Base-by-base conservation (phyloP, 1,140 invertebrate species). In the Drosophila murphyi region DNA sequence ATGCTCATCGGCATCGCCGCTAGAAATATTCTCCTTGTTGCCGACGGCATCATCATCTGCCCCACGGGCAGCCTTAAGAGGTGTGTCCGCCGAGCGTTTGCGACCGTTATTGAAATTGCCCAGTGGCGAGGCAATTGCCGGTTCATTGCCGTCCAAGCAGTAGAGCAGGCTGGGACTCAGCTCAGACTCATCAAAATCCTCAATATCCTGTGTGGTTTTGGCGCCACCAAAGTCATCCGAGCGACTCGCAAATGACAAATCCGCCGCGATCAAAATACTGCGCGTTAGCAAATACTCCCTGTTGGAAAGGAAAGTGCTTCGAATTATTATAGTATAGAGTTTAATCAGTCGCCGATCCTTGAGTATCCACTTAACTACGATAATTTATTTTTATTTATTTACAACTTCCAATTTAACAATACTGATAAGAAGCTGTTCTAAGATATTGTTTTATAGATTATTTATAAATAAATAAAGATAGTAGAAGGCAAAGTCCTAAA, bases 211-310 rank as follows among this genome's bases (percentile, higher is more conserved):
- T 0, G 94, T 95, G 54, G 95, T 81, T 70, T 77, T 82, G n/a
- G 80, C 65, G 4, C 86, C 86, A 45, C 94, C 94, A 76, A 94
- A 96, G 82, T 96, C 96, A 76, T 95, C 96, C 1, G 96, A 95
- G 43, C 95, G 95, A 76, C 96, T 97, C 10, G 96, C 94, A 86
- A 97, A 97, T 75, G 96, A 97, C 47, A 96, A 93, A 93, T 97
- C 96, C 3, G 96, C 95, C 3, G 96, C 95, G 2, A 96, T 96
- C 10, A 97, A 91, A 3, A 96, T 95, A 48, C 96, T 96, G 76
- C 96, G 94, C 61, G 95, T 96, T 1, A 95, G 92, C 59, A 97
- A 92, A 92, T 97, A 97, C 77, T 97, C 96, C 74, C 95, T 94
- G 4, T 20, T 20, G 20, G 20, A 82, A 95, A 96, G 20, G 61